Percentiles rank a stretch among this genome's conserved stretches.
Evolutionary conservation across 2,113 vertebrate species (phyloP).

Genomic region (Candoia aspera): DNA sequence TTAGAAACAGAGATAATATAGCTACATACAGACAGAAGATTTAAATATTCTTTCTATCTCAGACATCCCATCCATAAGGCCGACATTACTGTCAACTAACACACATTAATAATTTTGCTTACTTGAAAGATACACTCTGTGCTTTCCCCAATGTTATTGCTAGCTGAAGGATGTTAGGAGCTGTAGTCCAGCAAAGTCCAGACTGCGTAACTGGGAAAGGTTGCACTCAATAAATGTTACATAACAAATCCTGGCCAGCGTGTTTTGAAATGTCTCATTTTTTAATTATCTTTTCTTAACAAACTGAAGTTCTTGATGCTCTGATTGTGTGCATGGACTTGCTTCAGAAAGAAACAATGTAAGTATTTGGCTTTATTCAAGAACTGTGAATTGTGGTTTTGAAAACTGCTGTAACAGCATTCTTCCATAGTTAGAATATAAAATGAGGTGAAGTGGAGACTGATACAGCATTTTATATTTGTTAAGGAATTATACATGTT

Average conservation of each 20-base stretch:
- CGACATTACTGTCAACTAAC: background rate
- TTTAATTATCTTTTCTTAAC: slow-evolving; percentile 62
- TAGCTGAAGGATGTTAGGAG: background rate
- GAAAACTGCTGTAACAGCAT: slow-evolving; percentile 1
- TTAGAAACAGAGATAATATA: slow-evolving; percentile 20
- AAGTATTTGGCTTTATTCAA: slow-evolving; percentile 63
- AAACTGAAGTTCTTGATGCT: slow-evolving; percentile 87
- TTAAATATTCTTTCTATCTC: background rate
- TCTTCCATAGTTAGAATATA: background rate
- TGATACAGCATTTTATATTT: background rate
- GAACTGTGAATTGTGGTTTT: slow-evolving; percentile 1
- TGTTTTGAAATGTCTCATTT: background rate
- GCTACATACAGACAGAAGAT: background rate
- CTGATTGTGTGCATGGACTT: slow-evolving; percentile 96
- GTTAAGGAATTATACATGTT: background rate
- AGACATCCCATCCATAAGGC: background rate
- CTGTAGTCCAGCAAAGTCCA: background rate
- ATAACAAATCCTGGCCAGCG: background rate
- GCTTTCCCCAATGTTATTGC: background rate
- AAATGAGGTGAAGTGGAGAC: background rate
- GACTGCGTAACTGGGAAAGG: background rate
- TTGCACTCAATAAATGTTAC: background rate
- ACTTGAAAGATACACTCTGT: background rate
- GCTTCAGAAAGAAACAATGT: slow-evolving; percentile 85
- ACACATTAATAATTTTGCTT: background rate